Evolutionary conservation across 2,888 invertebrate species (phyloP).

Genomic region (Coleophora flavipennella): DNA sequence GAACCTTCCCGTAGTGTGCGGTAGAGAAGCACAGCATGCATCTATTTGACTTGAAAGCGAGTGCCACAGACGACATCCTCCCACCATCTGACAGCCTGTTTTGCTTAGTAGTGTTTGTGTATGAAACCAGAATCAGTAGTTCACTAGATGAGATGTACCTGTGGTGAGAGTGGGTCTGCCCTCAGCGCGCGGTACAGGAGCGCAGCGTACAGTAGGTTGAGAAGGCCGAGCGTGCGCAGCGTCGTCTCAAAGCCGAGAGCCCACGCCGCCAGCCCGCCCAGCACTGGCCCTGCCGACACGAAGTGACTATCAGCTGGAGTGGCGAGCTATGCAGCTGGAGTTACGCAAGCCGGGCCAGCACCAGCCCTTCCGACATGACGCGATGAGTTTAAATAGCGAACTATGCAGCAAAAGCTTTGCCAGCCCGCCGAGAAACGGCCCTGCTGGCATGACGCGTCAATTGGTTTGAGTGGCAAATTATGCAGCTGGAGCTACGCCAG

Average conservation of each 20-base stretch:
- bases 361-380: not conserved
- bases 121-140: no score
- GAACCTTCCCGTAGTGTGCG: no score
- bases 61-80: no score
- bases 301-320: not conserved
- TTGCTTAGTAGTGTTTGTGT: no score
- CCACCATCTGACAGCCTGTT: no score
- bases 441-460: no score
- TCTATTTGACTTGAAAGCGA: no score
- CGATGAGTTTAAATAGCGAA: no score
- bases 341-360: not conserved
- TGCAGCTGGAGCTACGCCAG: no score
- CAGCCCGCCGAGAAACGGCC: not conserved
- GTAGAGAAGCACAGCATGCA: no score
- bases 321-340: not conserved
- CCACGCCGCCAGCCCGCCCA: conserved; percentile 46
- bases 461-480: no score
- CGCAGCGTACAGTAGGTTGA: conserved; percentile 49
- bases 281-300: conserved; percentile 39
- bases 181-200: conserved; percentile 38
- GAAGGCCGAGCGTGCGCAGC: conserved; percentile 43
- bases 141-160: no score
- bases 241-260: conserved; percentile 41
- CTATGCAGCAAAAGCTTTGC: not conserved
- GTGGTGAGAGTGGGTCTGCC: conserved; percentile 3